Conservation (phyloP, 2,113 vertebrate species). For the Hyperopisus bebe region DNA sequence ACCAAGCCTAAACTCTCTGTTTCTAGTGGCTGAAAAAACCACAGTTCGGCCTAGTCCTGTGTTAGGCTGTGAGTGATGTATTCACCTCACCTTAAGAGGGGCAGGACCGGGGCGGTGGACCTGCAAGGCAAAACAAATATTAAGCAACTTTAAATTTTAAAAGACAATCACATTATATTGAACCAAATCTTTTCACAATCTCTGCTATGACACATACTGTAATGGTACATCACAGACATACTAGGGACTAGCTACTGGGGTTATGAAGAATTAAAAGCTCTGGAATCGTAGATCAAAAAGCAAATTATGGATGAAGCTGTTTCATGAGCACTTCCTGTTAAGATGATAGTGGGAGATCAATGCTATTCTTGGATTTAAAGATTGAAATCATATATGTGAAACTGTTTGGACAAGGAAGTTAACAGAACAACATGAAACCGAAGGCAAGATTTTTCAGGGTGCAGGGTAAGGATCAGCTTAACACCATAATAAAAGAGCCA, state of each 20-base stretch:
- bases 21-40: conserved; percentile 51
- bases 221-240: neutral
- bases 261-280: neutral
- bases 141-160: neutral
- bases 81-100: neutral
- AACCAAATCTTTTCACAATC: neutral
- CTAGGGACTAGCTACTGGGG: neutral
- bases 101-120: neutral
- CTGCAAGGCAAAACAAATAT: neutral
- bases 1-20: conserved; percentile 56
- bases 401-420: neutral
- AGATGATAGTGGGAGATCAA: neutral
- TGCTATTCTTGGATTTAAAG: neutral
- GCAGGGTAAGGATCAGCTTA: neutral
- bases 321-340: neutral
- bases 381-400: neutral
- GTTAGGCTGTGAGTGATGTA: neutral
- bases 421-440: neutral
- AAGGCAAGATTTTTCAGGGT: neutral
- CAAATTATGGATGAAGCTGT: neutral
- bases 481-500: neutral
- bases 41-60: conserved; percentile 44
- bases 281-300: neutral
- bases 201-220: neutral
- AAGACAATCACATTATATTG: neutral